phyloP scores from a whole-genome alignment of 1,140 invertebrate species.

The Drosophila lowei region DNA sequence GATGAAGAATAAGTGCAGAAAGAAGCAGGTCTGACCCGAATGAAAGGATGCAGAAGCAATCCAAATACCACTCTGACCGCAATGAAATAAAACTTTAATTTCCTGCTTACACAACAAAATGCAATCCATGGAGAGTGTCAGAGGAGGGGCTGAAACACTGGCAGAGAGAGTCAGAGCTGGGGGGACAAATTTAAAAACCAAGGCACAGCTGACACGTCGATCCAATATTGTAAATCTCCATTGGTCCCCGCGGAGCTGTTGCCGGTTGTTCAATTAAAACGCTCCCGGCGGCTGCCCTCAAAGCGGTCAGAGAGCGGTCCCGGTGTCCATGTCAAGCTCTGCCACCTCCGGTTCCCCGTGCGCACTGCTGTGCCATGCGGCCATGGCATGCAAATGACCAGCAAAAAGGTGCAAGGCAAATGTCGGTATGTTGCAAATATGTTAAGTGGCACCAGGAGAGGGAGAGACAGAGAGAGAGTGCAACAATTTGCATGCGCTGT shows the following conservation, averaged over 20 bases:
- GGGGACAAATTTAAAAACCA: constrained; percentile 4
- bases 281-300: constrained; percentile 31
- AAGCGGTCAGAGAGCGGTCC: constrained; percentile 18
- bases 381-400: constrained; percentile 1
- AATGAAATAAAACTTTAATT: no score
- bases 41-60: no score
- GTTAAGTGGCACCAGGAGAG: constrained; percentile 45
- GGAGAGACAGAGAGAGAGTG: constrained; percentile 5
- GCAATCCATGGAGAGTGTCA: no score
- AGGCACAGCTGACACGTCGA: constrained; percentile 58
- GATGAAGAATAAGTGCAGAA: no score
- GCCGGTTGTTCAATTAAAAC: constrained; percentile 72
- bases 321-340: background rate
- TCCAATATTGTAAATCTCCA: constrained; percentile 70
- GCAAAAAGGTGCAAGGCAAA: constrained; percentile 1
- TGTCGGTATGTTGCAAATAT: constrained; percentile 27
- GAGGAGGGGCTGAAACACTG: no score
- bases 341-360: background rate
- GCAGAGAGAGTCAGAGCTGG: background rate
- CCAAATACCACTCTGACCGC: no score
- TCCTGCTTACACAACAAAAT: no score
- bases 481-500: constrained; percentile 27
- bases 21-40: no score
- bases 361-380: background rate
- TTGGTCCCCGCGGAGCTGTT: constrained; percentile 70